Percentiles rank a stretch among this genome's conserved stretches.
phyloP scores from a whole-genome alignment of 2,797 vertebrate genomes.

The Betta splendens region DNA sequence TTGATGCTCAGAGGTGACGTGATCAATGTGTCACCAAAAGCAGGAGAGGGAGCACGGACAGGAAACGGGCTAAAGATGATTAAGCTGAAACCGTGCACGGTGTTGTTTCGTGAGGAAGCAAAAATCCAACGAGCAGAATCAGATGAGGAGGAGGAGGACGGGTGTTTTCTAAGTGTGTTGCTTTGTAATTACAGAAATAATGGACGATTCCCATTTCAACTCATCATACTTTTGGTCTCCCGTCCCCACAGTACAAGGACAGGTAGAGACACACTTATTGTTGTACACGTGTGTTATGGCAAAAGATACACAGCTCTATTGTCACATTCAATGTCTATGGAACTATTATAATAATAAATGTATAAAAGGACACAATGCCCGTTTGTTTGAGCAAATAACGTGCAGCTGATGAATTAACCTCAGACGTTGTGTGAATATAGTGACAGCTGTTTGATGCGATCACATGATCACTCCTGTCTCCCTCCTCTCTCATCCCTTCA shows the following conservation, averaged over 20 bases:
- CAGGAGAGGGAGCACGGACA: slow-evolving; percentile 56
- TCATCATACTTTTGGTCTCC: slow-evolving; percentile 99
- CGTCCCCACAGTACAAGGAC: slow-evolving; percentile 97
- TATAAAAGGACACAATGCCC: slow-evolving; percentile 19
- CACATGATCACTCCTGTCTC: slow-evolving; percentile 59
- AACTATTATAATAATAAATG: slow-evolving; percentile 30
- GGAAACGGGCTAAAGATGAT: slow-evolving; percentile 58
- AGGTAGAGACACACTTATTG: slow-evolving; percentile 88
- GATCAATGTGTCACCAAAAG: neutral
- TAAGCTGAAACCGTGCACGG: slow-evolving; percentile 52
- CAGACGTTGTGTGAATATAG: slow-evolving; percentile 31
- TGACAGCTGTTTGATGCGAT: slow-evolving; percentile 26
- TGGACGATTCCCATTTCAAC: slow-evolving; percentile 99
- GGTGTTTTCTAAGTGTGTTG: slow-evolving; percentile 83
- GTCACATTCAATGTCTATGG: slow-evolving; percentile 36
- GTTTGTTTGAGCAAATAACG: slow-evolving; percentile 38
- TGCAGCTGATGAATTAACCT: slow-evolving; percentile 23
- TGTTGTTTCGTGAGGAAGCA: slow-evolving; percentile 40
- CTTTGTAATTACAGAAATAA: slow-evolving; percentile 90
- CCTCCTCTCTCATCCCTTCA: slow-evolving; percentile 61
- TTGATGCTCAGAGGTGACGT: neutral
- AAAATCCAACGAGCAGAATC: slow-evolving; percentile 17
- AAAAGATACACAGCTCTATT: slow-evolving; percentile 15
- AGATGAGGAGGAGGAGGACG: slow-evolving; percentile 56
- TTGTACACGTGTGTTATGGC: slow-evolving; percentile 70